Evolutionary conservation across 2,113 vertebrate genomes (phyloP).

Genomic region (Podiceps cristatus): DNA sequence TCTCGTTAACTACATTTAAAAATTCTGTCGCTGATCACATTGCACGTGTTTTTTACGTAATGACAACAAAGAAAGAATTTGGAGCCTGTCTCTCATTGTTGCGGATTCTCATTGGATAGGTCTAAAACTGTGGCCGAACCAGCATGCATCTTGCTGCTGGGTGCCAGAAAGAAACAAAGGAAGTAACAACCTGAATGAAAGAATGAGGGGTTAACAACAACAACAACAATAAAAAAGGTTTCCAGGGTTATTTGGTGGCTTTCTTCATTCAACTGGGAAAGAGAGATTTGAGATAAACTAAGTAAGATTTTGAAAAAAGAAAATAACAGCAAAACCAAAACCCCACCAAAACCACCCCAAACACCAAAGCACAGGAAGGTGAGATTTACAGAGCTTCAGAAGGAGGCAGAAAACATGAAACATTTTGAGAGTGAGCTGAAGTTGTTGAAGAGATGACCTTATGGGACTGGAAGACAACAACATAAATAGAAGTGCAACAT

Average conservation of each 20-base stretch:
- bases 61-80: neutral
- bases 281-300: neutral
- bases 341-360: neutral
- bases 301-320: neutral
- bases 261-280: neutral
- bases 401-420: neutral
- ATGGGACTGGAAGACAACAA: neutral
- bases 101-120: neutral
- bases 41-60: neutral
- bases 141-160: accelerated
- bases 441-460: neutral
- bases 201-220: neutral
- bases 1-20: neutral
- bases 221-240: neutral
- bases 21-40: neutral
- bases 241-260: neutral
- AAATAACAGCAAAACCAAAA: neutral
- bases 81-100: neutral
- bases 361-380: neutral
- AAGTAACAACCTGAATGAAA: neutral
- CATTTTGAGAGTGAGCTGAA: neutral
- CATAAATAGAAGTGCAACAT: neutral
- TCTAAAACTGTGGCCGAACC: neutral
- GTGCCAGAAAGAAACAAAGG: neutral
- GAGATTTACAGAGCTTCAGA: neutral